phyloP scores from a whole-genome alignment of 2,888 invertebrate species.

The Nowickia ferox region DNA sequence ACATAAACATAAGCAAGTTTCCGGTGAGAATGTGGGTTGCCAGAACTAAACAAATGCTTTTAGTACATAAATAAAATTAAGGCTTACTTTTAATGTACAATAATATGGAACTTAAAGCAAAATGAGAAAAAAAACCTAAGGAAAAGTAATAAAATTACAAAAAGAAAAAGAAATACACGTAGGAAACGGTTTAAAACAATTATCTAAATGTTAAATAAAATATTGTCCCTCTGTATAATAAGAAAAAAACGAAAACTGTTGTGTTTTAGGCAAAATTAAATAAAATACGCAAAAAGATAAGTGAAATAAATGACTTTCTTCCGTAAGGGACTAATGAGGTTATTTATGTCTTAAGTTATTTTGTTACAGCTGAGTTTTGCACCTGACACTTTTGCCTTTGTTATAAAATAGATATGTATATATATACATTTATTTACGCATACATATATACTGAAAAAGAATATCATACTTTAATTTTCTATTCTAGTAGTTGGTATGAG shows the following conservation, averaged over 20 bases:
- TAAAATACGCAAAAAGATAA: constrained; percentile 50
- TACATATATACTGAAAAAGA: not conserved
- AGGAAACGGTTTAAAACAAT: constrained; percentile 71
- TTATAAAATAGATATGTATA: not conserved
- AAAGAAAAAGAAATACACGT: constrained; percentile 41
- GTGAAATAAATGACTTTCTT: constrained; percentile 66
- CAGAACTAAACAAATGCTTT: constrained; percentile 49
- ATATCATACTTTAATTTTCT: not conserved
- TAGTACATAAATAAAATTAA: constrained; percentile 71
- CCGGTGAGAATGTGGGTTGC: not conserved
- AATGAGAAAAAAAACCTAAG: not conserved
- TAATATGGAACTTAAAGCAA: constrained; percentile 9
- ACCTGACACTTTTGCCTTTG: constrained; percentile 46
- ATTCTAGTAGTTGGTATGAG: not conserved
- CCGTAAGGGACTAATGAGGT: constrained; percentile 60
- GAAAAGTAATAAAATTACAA: constrained; percentile 44
- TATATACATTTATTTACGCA: not conserved
- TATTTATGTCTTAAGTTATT: constrained; percentile 58
- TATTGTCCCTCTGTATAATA: constrained; percentile 39
- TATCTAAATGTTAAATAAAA: constrained; percentile 67
- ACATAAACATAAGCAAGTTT: not conserved
- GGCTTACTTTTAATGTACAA: constrained; percentile 59
- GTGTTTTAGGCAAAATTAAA: constrained; percentile 62
- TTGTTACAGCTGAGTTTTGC: constrained; percentile 40
- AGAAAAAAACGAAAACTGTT: constrained; percentile 68